Base-by-base conservation (phyloP, 2,888 invertebrate genomes). In the Tenthredo mesomela region DNA sequence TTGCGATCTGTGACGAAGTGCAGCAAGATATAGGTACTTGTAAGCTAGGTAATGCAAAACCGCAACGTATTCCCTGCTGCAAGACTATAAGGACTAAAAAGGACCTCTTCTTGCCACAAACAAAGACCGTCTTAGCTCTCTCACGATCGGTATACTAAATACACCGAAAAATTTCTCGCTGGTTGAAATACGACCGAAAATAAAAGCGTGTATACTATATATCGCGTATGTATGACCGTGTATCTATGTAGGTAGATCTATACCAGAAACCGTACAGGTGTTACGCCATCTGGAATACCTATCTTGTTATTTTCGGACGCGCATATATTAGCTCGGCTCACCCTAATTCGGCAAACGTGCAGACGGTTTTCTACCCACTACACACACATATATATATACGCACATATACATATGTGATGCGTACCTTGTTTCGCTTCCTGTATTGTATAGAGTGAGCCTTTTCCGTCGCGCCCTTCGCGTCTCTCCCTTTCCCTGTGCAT, bases 261-360 rank as follows among this genome's bases (percentile, higher is more conserved):
- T 37, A 43, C 71, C 10, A 73, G 71, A 82, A 82, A 50, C 65
- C 82, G 65, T 82, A 82, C 82, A 82, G 82, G 82, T 82, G 82
- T 82, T 67, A 15, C 67, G 67, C 82, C 82, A 82, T 82, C 82
- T 82, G 82, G 82, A 67, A 67, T 82, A 77, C 77, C 77, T 54
- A 77, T 77, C 77, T 47, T 54, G 77, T 77, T 77, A 77, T 77
- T 77, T 77, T 77, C 77, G 77, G 54, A 77, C 50, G 47, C 54
- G 77, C 77, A 77, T 54, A 77, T 54, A 54, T 54, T 77, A 77
- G 77, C 73, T 54, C 77, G 77, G 77, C 50, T 82, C 82, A 70
- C 82, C 82, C 82, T 47, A 82, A 82, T 82, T 82, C 82, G 82
- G 47, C 82, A 50, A 67, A 82, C 25, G 71, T 73, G 43, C 71